Conservation (phyloP, 2,113 vertebrate genomes). For the Osmerus mordax region DNA sequence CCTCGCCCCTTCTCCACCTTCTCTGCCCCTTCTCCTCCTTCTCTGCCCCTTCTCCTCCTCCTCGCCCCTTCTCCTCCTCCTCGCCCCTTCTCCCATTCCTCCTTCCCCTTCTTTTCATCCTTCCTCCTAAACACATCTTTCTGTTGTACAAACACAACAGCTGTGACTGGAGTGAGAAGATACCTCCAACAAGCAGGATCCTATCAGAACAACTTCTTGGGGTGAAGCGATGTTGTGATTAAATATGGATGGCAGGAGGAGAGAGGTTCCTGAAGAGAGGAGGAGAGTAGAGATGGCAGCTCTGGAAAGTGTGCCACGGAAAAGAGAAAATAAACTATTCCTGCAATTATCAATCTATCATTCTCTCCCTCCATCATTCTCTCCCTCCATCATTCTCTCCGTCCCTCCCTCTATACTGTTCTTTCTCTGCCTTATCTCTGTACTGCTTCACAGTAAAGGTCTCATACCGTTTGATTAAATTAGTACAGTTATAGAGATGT, state of each 20-base stretch:
- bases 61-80: background rate
- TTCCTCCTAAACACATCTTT: no score
- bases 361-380: background rate
- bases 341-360: background rate
- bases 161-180: background rate
- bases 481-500: no score
- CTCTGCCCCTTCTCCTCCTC: no score
- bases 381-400: no score
- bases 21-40: no score
- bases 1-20: no score
- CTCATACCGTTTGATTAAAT: no score
- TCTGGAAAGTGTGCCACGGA: constrained; percentile 54
- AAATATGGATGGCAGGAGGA: constrained; percentile 48
- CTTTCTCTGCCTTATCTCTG: no score
- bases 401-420: no score
- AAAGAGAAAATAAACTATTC: constrained; percentile 46
- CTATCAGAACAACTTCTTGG: constrained; percentile 44
- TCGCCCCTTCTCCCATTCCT: no score
- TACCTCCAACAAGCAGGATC: background rate
- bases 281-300: constrained; percentile 41
- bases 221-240: constrained; percentile 54
- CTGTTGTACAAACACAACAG: background rate
- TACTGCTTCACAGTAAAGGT: no score
- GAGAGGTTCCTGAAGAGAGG: constrained; percentile 37
- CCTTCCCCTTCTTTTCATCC: no score